Evolutionary conservation across 2,888 invertebrate genomes (phyloP).

Genomic region (Melanargia galathea): DNA sequence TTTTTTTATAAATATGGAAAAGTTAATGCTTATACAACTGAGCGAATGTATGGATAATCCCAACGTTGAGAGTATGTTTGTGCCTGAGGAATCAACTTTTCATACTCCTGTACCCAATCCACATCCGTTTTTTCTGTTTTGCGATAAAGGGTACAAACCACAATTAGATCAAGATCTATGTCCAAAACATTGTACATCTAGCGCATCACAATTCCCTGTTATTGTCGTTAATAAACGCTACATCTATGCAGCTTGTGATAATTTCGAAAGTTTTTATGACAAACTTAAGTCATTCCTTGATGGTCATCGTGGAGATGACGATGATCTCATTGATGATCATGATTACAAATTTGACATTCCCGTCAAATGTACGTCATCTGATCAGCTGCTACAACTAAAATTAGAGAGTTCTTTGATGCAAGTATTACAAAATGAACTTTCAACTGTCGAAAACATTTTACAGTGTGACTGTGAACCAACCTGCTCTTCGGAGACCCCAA

Average conservation of each 20-base stretch:
- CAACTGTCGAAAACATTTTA: constrained; percentile 53
- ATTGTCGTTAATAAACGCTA: constrained; percentile 66
- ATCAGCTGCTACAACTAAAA: constrained; percentile 55
- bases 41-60: constrained; percentile 60
- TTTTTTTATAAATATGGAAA: constrained; percentile 73
- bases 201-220: constrained; percentile 63
- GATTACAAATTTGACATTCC: constrained; percentile 58
- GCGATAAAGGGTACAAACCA: constrained; percentile 60
- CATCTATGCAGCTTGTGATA: constrained; percentile 70
- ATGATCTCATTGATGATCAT: constrained; percentile 56
- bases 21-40: constrained; percentile 68
- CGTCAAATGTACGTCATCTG: constrained; percentile 52
- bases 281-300: constrained; percentile 59
- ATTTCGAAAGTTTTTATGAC: constrained; percentile 59
- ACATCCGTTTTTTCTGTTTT: constrained; percentile 66
- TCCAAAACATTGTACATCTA: constrained; percentile 61
- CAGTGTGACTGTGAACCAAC: constrained; percentile 57
- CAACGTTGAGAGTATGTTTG: constrained; percentile 58
- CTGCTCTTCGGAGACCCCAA: constrained; percentile 51
- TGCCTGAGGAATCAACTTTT: constrained; percentile 48
- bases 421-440: constrained; percentile 62
- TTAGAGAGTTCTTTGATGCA: constrained; percentile 68
- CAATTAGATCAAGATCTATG: constrained; percentile 58
- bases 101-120: constrained; percentile 56
- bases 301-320: constrained; percentile 54